Conservation (phyloP, 2,113 vertebrate species). For the Herpetotheres cachinnans region DNA sequence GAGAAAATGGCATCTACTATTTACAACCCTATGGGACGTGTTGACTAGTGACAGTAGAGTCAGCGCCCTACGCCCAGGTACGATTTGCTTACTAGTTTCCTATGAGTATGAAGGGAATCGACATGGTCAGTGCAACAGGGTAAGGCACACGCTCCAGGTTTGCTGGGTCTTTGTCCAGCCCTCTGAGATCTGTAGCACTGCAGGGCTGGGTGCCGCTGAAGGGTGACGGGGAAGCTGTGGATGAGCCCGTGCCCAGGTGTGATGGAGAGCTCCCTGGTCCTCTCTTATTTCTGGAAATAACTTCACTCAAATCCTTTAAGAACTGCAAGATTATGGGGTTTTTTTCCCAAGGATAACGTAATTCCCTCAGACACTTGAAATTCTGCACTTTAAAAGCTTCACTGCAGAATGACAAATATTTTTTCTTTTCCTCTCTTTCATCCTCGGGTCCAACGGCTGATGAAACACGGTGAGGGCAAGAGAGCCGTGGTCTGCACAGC, state of each 20-base stretch:
- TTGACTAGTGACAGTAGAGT: not conserved
- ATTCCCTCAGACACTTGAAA: not conserved
- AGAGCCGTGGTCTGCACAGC: not conserved
- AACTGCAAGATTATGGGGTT: not conserved
- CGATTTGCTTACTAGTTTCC: rapidly evolving
- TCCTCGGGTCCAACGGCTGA: not conserved
- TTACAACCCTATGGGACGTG: rapidly evolving
- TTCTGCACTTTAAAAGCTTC: not conserved
- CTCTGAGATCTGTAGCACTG: rapidly evolving
- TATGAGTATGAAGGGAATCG: rapidly evolving
- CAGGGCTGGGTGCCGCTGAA: rapidly evolving
- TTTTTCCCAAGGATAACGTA: not conserved
- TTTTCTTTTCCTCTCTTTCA: not conserved
- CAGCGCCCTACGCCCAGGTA: not conserved
- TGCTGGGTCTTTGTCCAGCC: too few species aligned
- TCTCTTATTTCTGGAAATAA: not conserved
- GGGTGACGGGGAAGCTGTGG: not conserved
- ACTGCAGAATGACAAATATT: not conserved
- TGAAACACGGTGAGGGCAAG: rapidly evolving
- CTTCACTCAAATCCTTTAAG: not conserved
- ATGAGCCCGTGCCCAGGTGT: rapidly evolving
- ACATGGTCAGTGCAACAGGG: rapidly evolving
- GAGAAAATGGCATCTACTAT: not conserved
- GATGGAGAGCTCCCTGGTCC: not conserved
- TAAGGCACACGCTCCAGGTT: rapidly evolving